These are phyloP conservation scores for Tenthredo mesomela DNA, from an alignment of 2,888 invertebrate genomes.

Conservation along the genomic window DNA sequence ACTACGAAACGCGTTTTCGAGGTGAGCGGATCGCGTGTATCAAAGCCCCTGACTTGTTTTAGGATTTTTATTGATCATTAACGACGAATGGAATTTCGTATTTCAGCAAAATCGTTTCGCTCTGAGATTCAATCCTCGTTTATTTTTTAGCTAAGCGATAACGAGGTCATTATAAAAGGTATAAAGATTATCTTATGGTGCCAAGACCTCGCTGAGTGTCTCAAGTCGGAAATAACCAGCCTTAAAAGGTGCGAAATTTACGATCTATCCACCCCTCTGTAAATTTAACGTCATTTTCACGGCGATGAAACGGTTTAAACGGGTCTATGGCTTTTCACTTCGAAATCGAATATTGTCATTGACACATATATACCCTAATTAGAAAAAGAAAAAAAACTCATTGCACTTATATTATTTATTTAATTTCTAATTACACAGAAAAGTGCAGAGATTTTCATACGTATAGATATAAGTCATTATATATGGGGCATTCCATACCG, in stretches of 20 bases:
- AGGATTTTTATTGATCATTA: not conserved
- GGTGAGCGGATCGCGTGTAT: too few species aligned
- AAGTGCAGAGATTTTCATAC: too few species aligned
- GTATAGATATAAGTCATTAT: too few species aligned
- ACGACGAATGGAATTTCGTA: not conserved
- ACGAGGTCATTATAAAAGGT: not conserved
- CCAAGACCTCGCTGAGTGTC: not conserved
- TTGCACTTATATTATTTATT: too few species aligned
- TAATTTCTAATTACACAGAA: too few species aligned
- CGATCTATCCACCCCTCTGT: not conserved
- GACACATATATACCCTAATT: not conserved
- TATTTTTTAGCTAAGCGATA: not conserved
- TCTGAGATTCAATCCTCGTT: not conserved
- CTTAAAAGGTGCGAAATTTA: not conserved
- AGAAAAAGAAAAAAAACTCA: not conserved
- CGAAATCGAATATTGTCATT: not conserved
- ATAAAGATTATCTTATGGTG: not conserved
- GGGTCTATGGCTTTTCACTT: too few species aligned
- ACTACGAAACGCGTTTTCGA: too few species aligned
- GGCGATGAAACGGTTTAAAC: not conserved
- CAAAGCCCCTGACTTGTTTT: not conserved
- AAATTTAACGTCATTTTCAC: not conserved
- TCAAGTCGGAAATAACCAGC: not conserved
- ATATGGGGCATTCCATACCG: too few species aligned
- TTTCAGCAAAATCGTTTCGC: not conserved